Evolutionary conservation across 2,888 invertebrate genomes (phyloP), one percentile per base, ranked within the genome.

Genomic region (Neoitamus cyanurus): DNA sequence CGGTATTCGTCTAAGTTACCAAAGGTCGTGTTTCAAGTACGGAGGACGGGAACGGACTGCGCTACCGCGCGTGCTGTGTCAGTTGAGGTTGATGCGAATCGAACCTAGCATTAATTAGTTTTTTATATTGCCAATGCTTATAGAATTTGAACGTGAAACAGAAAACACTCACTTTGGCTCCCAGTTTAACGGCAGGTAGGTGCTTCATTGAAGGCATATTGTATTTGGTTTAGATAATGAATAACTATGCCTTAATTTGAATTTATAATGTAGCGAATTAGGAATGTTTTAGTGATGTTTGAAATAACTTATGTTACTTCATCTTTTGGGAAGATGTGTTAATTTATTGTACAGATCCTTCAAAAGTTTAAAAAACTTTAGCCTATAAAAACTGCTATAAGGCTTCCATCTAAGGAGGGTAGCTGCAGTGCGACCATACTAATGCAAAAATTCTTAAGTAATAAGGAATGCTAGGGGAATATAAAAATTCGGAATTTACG

Each of bases 91-190:
- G 36, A n/a, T 68, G 68, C 9, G 48, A 70, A 80, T 84, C 48
- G 37, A 75, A 70, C 72, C 68, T 68, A 58, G 31, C 77, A 77
- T 75, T 37, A 84, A 77, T 48, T 75, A 73, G 46, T 68, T 75
- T 84, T 84, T 68, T 73, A 46, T 84, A 75, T 72, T 83, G 83
- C 72, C 46, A 72, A 73, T 73, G 75, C 84, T 82, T 82, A 82
- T 82, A 82, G 82, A 82, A 69, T 58, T 58, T 25, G 58, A 58
- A 58, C 75, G 75, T 75, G 28, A 70, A 36, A 48, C 58, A 36
- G 36, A 48, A 75, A 72, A 46, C 9, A 34, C 11, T 42, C 46
- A 42, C 37, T 46, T 42, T 48, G 36, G 70, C 34, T 73, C 72
- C 46, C 36, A 36, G 20, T 28, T 69, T 25, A 34, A 83, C 13